These are phyloP conservation scores for Microctonus aethiopoides DNA, from an alignment of 2,888 invertebrate genomes.

Conservation along the genomic window DNA sequence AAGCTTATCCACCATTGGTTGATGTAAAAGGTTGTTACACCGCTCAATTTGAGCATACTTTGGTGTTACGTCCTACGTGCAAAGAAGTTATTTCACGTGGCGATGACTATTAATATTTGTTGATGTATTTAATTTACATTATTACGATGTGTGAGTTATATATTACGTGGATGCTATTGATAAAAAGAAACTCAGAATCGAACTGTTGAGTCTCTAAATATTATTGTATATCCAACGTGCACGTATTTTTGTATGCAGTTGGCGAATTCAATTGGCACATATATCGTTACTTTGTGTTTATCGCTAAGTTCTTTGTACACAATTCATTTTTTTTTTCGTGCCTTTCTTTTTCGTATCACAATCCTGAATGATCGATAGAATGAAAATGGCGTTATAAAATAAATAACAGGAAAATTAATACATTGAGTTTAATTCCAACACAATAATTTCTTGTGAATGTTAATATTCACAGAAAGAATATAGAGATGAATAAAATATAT, in stretches of 20 bases:
- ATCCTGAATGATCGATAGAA: neutral
- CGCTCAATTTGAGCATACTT: constrained; percentile 99
- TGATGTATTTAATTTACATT: neutral
- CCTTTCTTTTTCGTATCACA: neutral
- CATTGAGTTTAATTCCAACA: neutral
- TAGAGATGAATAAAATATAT: constrained; percentile 1
- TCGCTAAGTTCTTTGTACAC: neutral
- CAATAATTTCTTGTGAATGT: neutral
- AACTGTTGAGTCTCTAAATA: neutral
- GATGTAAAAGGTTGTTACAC: constrained; percentile 98
- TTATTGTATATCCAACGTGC: neutral
- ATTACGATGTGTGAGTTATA: neutral
- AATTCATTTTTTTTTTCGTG: neutral
- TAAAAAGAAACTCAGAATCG: constrained; percentile 3
- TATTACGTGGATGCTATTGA: neutral
- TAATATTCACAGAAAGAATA: neutral
- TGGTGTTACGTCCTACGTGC: constrained; percentile 96
- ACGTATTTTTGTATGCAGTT: constrained; percentile 11
- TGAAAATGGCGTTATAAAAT: neutral
- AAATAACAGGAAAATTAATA: neutral
- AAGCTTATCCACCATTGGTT: constrained; percentile 97
- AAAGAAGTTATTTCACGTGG: constrained; percentile 98
- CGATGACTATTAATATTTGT: constrained; percentile 82
- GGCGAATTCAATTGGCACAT: neutral
- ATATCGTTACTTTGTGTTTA: neutral